Conservation (phyloP, 2,113 vertebrate genomes). For the Mastomys coucha region DNA sequence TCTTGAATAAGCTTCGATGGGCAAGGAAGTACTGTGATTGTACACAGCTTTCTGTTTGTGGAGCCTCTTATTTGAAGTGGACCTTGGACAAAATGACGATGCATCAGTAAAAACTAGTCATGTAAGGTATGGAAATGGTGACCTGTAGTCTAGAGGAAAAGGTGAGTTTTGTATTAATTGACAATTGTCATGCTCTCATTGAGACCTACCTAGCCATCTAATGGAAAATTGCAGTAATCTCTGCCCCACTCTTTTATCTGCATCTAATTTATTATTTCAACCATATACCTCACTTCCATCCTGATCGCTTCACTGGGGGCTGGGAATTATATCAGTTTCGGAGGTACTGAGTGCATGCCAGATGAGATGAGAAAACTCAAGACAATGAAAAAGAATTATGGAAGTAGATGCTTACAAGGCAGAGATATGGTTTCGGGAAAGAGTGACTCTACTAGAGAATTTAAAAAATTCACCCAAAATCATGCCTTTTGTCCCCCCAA, state of each 20-base stretch:
- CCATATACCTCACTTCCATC: background rate
- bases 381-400: background rate
- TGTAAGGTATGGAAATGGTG: slow-evolving; percentile 24
- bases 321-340: background rate
- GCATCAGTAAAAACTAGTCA: background rate
- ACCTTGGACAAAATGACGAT: background rate
- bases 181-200: background rate
- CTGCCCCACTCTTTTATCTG: too few species aligned
- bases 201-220: background rate
- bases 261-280: too few species aligned
- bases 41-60: background rate
- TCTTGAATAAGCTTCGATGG: background rate
- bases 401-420: background rate
- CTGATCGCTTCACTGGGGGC: background rate
- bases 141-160: background rate
- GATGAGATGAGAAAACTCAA: slow-evolving; percentile 25
- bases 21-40: background rate
- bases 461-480: slow-evolving; percentile 43
- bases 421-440: background rate
- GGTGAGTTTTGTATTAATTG: background rate
- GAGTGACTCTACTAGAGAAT: slow-evolving; percentile 22
- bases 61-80: slow-evolving; percentile 28
- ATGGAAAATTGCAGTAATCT: background rate
- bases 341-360: slow-evolving; percentile 10
- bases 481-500: background rate